Percentiles rank a stretch among this genome's conserved stretches.
phyloP scores from a whole-genome alignment of 2,113 vertebrate species.

The Cariama cristata region DNA sequence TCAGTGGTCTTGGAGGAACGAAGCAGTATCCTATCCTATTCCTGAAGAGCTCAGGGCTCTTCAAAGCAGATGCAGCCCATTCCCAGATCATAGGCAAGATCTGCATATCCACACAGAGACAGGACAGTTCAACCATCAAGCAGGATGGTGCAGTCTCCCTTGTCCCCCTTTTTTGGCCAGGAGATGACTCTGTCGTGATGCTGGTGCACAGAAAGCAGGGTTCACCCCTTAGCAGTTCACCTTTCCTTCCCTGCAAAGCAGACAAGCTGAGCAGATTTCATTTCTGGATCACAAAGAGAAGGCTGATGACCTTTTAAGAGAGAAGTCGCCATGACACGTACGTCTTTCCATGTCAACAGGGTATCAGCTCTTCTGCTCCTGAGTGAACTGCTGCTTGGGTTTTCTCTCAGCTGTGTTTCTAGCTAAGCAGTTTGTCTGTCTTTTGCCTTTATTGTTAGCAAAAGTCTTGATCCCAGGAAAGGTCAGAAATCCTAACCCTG shows the following conservation, averaged over 20 bases:
- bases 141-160: fast-evolving
- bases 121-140: background rate
- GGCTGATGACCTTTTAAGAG: background rate
- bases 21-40: background rate
- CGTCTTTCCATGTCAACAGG: background rate
- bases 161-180: background rate
- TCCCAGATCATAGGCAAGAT: background rate
- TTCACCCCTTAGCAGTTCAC: background rate
- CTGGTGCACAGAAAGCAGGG: background rate
- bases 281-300: background rate
- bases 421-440: background rate
- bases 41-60: background rate
- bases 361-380: background rate
- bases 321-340: background rate
- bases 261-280: background rate
- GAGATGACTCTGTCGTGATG: background rate
- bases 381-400: background rate
- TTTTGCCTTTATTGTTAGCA: background rate
- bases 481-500: background rate
- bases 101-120: background rate
- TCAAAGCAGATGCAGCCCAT: background rate
- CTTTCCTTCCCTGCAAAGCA: background rate
- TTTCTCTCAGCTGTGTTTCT: background rate
- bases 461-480: background rate
- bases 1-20: background rate